Evolutionary conservation across 2,113 vertebrate species (phyloP).

Genomic region (Tichodroma muraria): DNA sequence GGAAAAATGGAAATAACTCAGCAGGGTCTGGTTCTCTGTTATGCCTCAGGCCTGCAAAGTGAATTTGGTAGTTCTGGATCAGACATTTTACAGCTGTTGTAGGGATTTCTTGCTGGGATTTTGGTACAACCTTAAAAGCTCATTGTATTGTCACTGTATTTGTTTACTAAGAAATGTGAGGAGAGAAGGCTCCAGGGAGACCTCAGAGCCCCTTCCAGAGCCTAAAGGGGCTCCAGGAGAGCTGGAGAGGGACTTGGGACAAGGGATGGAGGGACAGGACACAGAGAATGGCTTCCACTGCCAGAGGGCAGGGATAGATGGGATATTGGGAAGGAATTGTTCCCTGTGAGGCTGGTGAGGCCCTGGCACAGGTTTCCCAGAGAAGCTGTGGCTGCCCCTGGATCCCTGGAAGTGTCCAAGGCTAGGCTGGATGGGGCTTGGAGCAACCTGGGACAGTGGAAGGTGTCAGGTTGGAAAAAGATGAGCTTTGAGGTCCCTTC

Average conservation of each 20-base stretch:
- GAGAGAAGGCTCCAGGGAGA: neutral
- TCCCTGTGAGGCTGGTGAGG: fast-evolving
- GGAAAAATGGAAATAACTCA: neutral
- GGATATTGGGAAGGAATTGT: neutral
- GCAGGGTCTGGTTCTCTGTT: neutral
- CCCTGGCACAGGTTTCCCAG: fast-evolving
- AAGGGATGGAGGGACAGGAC: neutral
- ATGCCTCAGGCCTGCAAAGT: neutral
- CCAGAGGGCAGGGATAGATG: neutral
- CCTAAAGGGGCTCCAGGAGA: neutral
- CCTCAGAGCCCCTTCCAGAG: no score
- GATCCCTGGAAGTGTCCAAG: neutral
- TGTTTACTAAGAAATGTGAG: neutral
- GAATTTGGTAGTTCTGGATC: neutral
- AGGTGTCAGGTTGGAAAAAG: neutral
- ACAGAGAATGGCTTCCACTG: neutral
- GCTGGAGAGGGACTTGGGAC: neutral
- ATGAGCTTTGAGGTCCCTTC: neutral
- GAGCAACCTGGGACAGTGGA: fast-evolving
- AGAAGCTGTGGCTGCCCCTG: neutral
- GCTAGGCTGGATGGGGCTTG: fast-evolving
- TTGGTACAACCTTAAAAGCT: neutral
- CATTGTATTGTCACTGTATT: neutral
- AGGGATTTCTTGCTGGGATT: neutral
- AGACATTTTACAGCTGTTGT: neutral